Conservation (phyloP, 2,797 vertebrate genomes). For the Phrynocephalus forsythii region DNA sequence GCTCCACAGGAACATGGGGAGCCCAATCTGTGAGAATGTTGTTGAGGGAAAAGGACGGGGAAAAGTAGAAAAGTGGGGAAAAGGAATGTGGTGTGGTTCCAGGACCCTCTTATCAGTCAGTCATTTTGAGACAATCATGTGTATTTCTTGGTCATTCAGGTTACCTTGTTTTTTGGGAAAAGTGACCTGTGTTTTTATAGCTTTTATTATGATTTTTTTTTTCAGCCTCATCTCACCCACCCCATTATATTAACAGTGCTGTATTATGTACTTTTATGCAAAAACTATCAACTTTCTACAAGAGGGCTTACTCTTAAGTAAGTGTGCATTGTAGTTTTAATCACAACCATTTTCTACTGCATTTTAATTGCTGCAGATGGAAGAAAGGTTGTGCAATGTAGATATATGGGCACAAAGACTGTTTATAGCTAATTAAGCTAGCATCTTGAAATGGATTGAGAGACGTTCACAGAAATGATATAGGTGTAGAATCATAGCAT, state of each 20-base stretch:
- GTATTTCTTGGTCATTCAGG: background rate
- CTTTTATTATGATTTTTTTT: too few species aligned
- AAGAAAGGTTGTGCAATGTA: background rate
- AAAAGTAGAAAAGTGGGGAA: background rate
- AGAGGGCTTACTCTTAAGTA: background rate
- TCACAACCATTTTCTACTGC: slow-evolving; percentile 11
- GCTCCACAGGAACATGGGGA: background rate
- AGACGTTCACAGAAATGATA: too few species aligned
- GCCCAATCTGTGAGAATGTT: background rate
- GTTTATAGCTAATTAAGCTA: background rate
- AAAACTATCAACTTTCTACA: background rate
- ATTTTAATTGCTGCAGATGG: slow-evolving; percentile 7
- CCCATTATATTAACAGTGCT: background rate
- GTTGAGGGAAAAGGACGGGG: background rate
- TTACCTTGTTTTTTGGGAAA: background rate
- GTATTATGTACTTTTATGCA: background rate
- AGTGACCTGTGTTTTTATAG: background rate
- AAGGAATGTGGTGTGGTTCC: background rate
- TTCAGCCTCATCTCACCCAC: background rate
- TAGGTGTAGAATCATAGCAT: too few species aligned
- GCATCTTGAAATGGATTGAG: too few species aligned
- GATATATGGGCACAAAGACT: background rate
- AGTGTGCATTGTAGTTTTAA: background rate
- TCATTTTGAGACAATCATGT: background rate
- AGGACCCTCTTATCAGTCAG: background rate